phyloP scores from a whole-genome alignment of 2,888 invertebrate genomes.

The Eucera pruinosa region DNA sequence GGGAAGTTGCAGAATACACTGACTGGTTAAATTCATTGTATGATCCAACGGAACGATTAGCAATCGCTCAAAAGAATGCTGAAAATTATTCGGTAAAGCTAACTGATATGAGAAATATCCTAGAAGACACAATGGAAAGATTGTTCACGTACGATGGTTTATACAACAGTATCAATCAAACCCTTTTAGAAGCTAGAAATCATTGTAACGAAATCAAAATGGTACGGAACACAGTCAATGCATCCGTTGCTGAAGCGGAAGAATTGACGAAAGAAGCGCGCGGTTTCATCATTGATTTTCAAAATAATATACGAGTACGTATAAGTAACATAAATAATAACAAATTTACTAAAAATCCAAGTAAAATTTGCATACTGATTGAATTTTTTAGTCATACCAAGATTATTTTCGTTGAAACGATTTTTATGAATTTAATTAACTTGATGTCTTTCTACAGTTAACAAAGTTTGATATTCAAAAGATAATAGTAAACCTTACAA shows the following conservation, averaged over 20 bases:
- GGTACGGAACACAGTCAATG: conserved; percentile 83
- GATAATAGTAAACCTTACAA: no score
- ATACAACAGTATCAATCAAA: conserved; percentile 77
- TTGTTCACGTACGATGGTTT: conserved; percentile 79
- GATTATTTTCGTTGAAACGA: no score
- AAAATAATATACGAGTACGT: conserved; percentile 83
- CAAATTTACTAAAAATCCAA: no score
- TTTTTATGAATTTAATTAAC: no score
- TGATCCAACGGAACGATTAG: conserved; percentile 74
- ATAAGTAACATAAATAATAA: not conserved
- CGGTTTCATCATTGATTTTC: conserved; percentile 85
- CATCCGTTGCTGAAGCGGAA: conserved; percentile 85
- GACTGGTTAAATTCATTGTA: conserved; percentile 77
- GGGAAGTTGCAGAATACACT: conserved; percentile 75
- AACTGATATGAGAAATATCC: conserved; percentile 71
- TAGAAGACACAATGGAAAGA: conserved; percentile 78
- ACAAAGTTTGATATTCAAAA: no score
- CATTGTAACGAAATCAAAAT: conserved; percentile 70
- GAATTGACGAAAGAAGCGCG: conserved; percentile 85
- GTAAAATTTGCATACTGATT: no score
- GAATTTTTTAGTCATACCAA: no score
- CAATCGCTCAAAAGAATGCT: conserved; percentile 65
- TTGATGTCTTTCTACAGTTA: no score
- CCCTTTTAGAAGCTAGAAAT: conserved; percentile 66
- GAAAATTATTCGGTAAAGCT: conserved; percentile 73